phyloP scores from a whole-genome alignment of 2,888 invertebrate genomes.

The Cephus rjabovi region DNA sequence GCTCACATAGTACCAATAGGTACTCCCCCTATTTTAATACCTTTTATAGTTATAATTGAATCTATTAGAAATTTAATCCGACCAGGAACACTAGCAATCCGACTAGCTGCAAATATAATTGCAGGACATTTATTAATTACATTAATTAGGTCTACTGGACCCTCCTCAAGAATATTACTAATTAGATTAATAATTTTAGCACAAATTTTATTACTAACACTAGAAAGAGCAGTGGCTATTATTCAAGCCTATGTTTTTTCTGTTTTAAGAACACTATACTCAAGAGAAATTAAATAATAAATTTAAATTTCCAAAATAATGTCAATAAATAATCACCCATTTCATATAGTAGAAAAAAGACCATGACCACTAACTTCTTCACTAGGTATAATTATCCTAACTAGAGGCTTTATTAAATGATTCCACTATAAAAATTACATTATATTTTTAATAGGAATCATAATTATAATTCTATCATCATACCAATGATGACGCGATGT shows the following conservation, averaged over 20 bases:
- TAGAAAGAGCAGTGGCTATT: constrained; percentile 73
- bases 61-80: constrained; percentile 80
- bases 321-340: constrained; percentile 50
- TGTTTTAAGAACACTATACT: constrained; percentile 75
- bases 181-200: constrained; percentile 61
- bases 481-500: constrained; percentile 80
- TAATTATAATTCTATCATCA: constrained; percentile 67
- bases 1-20: constrained; percentile 77
- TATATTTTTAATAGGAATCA: constrained; percentile 69
- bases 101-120: constrained; percentile 82
- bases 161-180: constrained; percentile 37
- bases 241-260: constrained; percentile 78
- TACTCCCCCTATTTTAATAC: constrained; percentile 74
- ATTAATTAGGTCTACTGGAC: constrained; percentile 67
- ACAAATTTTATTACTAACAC: constrained; percentile 69
- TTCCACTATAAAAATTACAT: constrained; percentile 69
- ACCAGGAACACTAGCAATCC: constrained; percentile 77
- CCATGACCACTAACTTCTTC: constrained; percentile 75
- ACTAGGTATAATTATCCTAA: constrained; percentile 70
- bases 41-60: constrained; percentile 82
- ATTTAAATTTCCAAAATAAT: constrained; percentile 18
- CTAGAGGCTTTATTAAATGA: constrained; percentile 73
- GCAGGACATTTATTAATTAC: constrained; percentile 78
- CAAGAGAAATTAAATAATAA: constrained; percentile 70
- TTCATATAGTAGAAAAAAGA: constrained; percentile 75